Base-by-base conservation (phyloP, 2,888 invertebrate genomes). In the Altica lythri region DNA sequence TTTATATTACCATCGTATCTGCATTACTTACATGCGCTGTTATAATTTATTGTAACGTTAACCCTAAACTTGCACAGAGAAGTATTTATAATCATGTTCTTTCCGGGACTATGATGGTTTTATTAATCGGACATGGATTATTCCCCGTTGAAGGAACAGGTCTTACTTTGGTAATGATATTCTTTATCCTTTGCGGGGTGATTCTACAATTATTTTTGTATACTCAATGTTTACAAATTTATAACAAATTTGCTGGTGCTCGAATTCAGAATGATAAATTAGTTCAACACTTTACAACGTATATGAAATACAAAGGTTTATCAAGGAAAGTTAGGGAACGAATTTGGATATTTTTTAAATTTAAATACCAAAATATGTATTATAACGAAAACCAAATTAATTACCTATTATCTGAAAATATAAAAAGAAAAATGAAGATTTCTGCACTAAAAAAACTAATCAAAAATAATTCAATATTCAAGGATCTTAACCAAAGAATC, bases 231-330 rank as follows among this genome's bases (percentile, higher is more conserved):
- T 37, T 69, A 45, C 68, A 67, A 46, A 53, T 67, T 2, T 61
- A 68, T 43, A 62, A 64, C 13, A 67, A 65, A 53, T 67, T 69
- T 45, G 60, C 61, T n/a, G 65, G 62, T 18, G 59, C 68, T 1
- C 60, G 55, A 5, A 66, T 65, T 42, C 70, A 70, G 47, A 71
- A 71, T 49, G 63, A 69, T 48, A 61, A 64, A 17, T 50, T 71
- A 40, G 57, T 66, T 12, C 73, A 75, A 46, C 78, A 79, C 57
- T 64, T 80, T 16, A 66, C 72, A 25, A 77, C 77, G 42, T 79
- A 75, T 50, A 75, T 77, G 68, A 72, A 68, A 3, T 73, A 76
- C 59, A 79, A 78, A 52, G 76, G 77, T 58, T 63, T 79, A 4
- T 76, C 79, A 0, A 57, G 61, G 1, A 40, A 59, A 2, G 66